These are phyloP conservation scores for Philotrypesis tridentata DNA, from an alignment of 1,140 invertebrate genomes.

Conservation along the genomic window DNA sequence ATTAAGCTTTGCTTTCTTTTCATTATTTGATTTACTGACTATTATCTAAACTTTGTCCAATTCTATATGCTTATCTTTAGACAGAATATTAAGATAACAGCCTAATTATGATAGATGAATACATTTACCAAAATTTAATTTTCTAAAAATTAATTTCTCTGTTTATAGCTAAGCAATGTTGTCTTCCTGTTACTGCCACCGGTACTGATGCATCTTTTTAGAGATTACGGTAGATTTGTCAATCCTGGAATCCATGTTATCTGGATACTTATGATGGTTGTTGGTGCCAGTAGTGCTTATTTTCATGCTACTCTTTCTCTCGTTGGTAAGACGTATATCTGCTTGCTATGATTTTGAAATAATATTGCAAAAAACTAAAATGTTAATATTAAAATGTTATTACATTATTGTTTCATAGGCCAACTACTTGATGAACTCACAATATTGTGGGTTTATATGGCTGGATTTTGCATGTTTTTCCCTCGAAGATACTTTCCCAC, in stretches of 20 bases:
- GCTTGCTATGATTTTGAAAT: not conserved
- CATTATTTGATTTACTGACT: no score
- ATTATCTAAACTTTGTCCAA: no score
- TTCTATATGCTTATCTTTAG: no score
- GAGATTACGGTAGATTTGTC: slow-evolving; percentile 82
- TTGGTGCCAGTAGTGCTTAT: slow-evolving; percentile 87
- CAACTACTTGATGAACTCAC: slow-evolving; percentile 87
- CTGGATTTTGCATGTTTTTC: slow-evolving; percentile 83
- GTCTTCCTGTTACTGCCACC: slow-evolving; percentile 86
- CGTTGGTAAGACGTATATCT: slow-evolving; percentile 75
- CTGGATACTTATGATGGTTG: slow-evolving; percentile 84
- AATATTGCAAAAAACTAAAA: not conserved
- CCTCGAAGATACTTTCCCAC: slow-evolving; percentile 81
- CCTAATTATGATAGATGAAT: not conserved
- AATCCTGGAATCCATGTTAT: slow-evolving; percentile 85
- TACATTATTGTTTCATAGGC: slow-evolving; percentile 67
- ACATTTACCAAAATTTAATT: not conserved
- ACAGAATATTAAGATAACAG: no score
- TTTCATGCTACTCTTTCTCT: slow-evolving; percentile 88
- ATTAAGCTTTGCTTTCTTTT: no score
- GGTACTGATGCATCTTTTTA: slow-evolving; percentile 83
- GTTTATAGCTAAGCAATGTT: slow-evolving; percentile 83
- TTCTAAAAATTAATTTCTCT: slow-evolving; percentile 15
- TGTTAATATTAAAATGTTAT: slow-evolving; percentile 22
- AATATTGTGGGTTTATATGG: slow-evolving; percentile 87